These are phyloP conservation scores for Eretmocerus hayati DNA, from an alignment of 2,888 invertebrate genomes.

Conservation along the genomic window DNA sequence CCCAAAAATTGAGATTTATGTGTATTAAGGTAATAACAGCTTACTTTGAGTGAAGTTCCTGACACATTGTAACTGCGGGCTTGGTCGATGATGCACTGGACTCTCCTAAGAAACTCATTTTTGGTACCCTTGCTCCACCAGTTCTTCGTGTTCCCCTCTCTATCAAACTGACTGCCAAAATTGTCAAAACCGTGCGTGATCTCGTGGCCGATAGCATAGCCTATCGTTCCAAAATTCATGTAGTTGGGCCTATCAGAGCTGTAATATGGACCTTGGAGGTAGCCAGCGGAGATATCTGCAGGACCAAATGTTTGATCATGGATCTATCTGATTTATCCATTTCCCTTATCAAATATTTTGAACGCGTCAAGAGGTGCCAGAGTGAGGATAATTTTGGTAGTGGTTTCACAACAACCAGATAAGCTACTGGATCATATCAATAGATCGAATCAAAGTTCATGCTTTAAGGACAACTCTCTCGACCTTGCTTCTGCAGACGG, in stretches of 20 bases:
- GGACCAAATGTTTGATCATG: not conserved
- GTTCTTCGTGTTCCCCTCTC: not conserved
- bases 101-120: not conserved
- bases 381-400: too few relatives aligned
- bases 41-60: not conserved
- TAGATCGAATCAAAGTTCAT: too few relatives aligned
- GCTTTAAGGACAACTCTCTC: too few relatives aligned
- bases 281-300: not conserved
- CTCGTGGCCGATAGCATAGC: not conserved
- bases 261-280: not conserved
- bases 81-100: not conserved
- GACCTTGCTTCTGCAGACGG: too few relatives aligned
- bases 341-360: too few relatives aligned
- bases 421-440: too few relatives aligned
- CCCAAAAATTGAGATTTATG: too few relatives aligned
- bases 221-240: not conserved
- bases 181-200: not conserved
- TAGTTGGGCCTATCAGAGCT: not conserved
- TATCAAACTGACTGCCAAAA: not conserved
- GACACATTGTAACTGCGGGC: not conserved
- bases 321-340: not conserved
- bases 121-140: not conserved
- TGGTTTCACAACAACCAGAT: too few relatives aligned
- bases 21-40: not conserved
- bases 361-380: too few relatives aligned